These are phyloP conservation scores for Micromys minutus DNA, from an alignment of 2,113 vertebrate genomes.

Conservation along the genomic window DNA sequence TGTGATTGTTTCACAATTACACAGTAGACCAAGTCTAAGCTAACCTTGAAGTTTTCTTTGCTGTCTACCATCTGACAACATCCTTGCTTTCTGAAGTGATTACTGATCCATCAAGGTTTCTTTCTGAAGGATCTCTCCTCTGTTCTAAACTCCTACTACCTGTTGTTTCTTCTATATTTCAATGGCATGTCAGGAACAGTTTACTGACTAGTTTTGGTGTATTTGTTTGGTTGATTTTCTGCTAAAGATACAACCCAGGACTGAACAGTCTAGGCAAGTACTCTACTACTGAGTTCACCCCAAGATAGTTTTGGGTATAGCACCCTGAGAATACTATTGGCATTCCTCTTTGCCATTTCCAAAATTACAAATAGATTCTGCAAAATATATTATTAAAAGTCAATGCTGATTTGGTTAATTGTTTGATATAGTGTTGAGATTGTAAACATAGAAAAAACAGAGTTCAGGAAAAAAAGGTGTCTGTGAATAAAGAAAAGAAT, in stretches of 20 bases:
- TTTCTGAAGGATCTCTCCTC: not conserved
- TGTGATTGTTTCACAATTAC: not conserved
- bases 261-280: not conserved
- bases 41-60: not conserved
- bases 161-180: not conserved
- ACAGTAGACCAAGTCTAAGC: not conserved
- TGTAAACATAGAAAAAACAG: not conserved
- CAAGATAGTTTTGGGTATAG: not conserved
- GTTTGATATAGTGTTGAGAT: not conserved
- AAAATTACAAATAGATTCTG: not conserved
- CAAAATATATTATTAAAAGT: not conserved
- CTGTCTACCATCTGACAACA: not conserved
- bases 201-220: not conserved
- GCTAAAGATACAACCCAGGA: not conserved
- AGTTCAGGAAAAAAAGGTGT: not conserved
- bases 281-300: not conserved
- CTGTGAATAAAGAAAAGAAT: too few species aligned
- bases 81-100: not conserved
- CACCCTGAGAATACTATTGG: constrained; percentile 25
- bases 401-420: not conserved
- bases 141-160: not conserved
- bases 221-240: not conserved
- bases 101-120: not conserved
- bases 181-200: not conserved
- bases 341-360: not conserved